These are phyloP conservation scores for Eucera pruinosa DNA, from an alignment of 2,888 invertebrate species.

Conservation along the genomic window DNA sequence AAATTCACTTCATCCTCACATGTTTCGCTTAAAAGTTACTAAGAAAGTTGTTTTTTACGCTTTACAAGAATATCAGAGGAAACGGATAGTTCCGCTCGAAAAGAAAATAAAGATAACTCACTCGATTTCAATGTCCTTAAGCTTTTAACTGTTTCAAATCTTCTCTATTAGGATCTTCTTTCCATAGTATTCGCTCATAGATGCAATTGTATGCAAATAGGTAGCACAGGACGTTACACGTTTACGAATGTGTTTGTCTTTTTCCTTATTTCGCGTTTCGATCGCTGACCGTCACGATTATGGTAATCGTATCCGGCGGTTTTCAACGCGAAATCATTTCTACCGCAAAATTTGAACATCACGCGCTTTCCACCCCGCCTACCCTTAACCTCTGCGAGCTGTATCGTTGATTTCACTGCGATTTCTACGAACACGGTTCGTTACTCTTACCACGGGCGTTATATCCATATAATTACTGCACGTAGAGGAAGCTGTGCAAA, in stretches of 20 bases:
- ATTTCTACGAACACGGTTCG: conserved; percentile 46
- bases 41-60: too few species aligned
- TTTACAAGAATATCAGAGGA: too few species aligned
- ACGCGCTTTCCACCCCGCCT: not conserved
- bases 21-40: too few species aligned
- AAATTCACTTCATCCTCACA: too few species aligned
- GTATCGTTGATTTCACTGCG: conserved; percentile 29
- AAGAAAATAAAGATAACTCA: too few species aligned
- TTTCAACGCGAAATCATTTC: conserved; percentile 51
- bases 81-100: too few species aligned
- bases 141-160: too few species aligned
- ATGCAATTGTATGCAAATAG: not conserved
- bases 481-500: not conserved
- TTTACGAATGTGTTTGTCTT: not conserved
- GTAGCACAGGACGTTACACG: not conserved
- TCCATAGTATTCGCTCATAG: too few species aligned
- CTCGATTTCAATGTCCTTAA: too few species aligned
- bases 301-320: conserved; percentile 45
- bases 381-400: not conserved
- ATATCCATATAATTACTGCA: conserved; percentile 25
- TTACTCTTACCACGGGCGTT: conserved; percentile 26
- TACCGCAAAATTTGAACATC: conserved; percentile 40
- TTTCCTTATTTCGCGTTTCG: conserved; percentile 15
- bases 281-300: conserved; percentile 35
- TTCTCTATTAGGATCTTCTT: too few species aligned